Base-by-base conservation (phyloP, 2,888 invertebrate species). In the Cataglyphis livida region DNA sequence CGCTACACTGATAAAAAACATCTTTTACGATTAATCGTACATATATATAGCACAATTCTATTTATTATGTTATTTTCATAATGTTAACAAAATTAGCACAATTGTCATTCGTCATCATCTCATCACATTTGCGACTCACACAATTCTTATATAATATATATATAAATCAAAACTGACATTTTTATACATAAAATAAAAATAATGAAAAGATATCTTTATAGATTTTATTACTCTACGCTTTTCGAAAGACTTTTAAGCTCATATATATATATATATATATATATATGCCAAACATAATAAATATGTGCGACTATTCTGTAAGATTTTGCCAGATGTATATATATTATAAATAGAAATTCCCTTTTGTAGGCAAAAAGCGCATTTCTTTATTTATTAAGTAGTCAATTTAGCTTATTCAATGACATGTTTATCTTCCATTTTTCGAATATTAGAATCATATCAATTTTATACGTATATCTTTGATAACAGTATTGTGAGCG, bases 281-380 rank as follows among this genome's bases (percentile, higher is more conserved):
- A 3, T n/a, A 48, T 70, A 81, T 6, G 35, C 68, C 83, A 83
- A 75, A 54, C 75, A 38, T 4, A 85, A 57, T 51, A 82, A 78
- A 66, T 61, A 59, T 54, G 81, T 18, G 51, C 15, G 57, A 68
- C 54, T 87, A 65, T 73, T 70, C 82, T 85, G 64, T 83, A 81
- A 62, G 66, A 64, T 81, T 87, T 83, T 10, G 12, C 7, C 10
- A 25, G 78, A 83, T 70, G 75, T 88, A 88, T 82, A 81, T 88
- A 86, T 35, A 35, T 35, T 35, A 35, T 88, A 90, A 91, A 92
- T 91, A 91, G 84, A 92, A 85, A 81, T 78, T 82, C 73, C 83
- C 74, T 90, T 92, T 91, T 91, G 83, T 88, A 89, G 85, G 28
- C 79, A 7, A 25, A 28, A 48, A 18, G 6, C 18, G 38, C 7